These are phyloP conservation scores for Neogale vison DNA, from an alignment of 2,113 vertebrate genomes.

Conservation along the genomic window DNA sequence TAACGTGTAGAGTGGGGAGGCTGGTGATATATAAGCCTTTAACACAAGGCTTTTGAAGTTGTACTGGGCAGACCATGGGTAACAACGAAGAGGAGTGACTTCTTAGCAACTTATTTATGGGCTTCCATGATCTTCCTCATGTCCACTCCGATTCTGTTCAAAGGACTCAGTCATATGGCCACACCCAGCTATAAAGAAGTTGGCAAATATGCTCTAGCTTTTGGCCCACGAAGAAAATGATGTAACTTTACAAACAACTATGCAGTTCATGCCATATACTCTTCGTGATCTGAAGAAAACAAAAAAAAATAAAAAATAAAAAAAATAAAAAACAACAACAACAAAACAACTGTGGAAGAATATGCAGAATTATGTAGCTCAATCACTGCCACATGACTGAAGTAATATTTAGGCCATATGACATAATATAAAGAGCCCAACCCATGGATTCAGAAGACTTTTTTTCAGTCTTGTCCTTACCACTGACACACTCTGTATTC, in stretches of 20 bases:
- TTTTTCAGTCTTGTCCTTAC: neutral
- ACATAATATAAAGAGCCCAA: neutral
- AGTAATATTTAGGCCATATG: neutral
- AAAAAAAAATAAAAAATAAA: neutral
- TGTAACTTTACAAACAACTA: neutral
- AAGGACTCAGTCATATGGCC: neutral
- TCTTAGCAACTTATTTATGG: neutral
- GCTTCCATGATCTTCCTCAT: neutral
- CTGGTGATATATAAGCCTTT: neutral
- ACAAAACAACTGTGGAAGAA: neutral
- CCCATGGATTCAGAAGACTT: neutral
- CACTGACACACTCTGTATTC: neutral
- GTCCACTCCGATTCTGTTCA: neutral
- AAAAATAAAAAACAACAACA: accelerated
- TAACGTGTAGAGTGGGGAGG: neutral
- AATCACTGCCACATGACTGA: neutral
- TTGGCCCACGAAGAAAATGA: neutral
- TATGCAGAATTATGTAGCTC: neutral
- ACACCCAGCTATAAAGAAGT: neutral
- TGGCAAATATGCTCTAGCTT: neutral
- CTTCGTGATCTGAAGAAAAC: neutral
- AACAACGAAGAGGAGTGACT: neutral
- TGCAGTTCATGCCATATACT: neutral
- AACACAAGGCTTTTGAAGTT: neutral
- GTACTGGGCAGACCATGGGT: neutral